phyloP scores from a whole-genome alignment of 2,888 invertebrate genomes.

The Drosophila ezoana region DNA sequence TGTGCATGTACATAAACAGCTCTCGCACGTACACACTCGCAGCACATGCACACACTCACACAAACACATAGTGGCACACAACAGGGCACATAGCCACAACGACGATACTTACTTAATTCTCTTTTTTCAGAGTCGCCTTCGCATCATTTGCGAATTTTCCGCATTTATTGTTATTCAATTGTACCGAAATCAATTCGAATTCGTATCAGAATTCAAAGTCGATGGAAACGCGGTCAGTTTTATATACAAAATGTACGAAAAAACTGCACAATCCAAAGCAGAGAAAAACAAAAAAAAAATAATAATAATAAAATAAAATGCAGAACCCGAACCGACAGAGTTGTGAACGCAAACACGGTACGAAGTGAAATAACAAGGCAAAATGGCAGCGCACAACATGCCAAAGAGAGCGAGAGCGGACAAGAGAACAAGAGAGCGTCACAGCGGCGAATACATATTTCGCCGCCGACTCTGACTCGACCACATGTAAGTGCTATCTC shows the following conservation, averaged over 20 bases:
- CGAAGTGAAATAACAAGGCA: slow-evolving; percentile 77
- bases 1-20: slow-evolving; percentile 45
- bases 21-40: slow-evolving; percentile 36
- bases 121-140: slow-evolving; percentile 63
- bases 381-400: slow-evolving; percentile 60
- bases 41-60: slow-evolving; percentile 19
- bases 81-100: slow-evolving; percentile 53
- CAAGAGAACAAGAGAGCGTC: slow-evolving; percentile 49
- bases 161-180: slow-evolving; percentile 62
- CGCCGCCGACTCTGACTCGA: slow-evolving; percentile 52
- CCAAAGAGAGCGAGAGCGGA: slow-evolving; percentile 46
- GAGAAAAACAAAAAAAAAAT: slow-evolving; percentile 75
- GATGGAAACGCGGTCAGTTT: slow-evolving; percentile 45
- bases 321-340: slow-evolving; percentile 78
- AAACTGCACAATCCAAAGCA: slow-evolving; percentile 68
- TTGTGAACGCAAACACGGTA: slow-evolving; percentile 78
- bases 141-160: slow-evolving; percentile 75
- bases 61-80: slow-evolving; percentile 14
- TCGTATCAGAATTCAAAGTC: slow-evolving; percentile 37
- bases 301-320: slow-evolving; percentile 78
- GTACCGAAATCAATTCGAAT: slow-evolving; percentile 45
- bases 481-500: slow-evolving; percentile 52
- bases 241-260: slow-evolving; percentile 55
- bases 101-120: slow-evolving; percentile 75
- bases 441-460: slow-evolving; percentile 56